Percentiles rank a stretch among this genome's conserved stretches.
These are phyloP conservation scores for Phacellophora camtschatica DNA, from an alignment of 30 jellyfish, hydroid and myxozoan species.

Conservation along the genomic window DNA sequence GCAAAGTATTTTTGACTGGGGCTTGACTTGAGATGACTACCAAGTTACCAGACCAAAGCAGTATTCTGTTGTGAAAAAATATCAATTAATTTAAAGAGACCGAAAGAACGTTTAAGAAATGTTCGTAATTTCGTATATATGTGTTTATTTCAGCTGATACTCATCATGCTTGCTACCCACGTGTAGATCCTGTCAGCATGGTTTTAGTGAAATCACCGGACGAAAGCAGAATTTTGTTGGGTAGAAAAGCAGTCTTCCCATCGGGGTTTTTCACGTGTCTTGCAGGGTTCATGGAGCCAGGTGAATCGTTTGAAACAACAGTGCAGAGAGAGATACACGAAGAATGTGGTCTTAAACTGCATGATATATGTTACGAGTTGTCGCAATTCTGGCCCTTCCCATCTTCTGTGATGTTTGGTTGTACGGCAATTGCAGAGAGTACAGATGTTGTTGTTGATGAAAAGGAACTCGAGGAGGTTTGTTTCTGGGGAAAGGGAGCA, in stretches of 20 bases:
- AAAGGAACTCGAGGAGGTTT: conserved; percentile 70
- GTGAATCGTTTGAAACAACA: conserved; percentile 76
- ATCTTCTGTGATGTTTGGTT: conserved; percentile 68
- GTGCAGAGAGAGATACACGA: conserved; percentile 67
- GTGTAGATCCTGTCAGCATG: conserved; percentile 81
- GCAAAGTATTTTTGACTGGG: no score
- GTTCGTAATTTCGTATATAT: not conserved
- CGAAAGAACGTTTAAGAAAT: no score
- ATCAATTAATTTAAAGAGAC: no score
- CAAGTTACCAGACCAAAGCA: no score
- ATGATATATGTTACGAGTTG: conserved; percentile 35
- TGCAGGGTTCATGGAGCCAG: conserved; percentile 82
- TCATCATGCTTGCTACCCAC: conserved; percentile 76
- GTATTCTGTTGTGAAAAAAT: no score
- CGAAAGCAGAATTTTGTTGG: conserved; percentile 45
- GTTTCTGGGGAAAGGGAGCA: not conserved
- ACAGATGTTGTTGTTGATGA: conserved; percentile 34
- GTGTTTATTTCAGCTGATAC: not conserved
- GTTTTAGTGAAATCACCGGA: conserved; percentile 61
- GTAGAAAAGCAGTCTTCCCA: conserved; percentile 65
- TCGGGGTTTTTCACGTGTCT: conserved; percentile 67
- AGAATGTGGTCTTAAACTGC: conserved; percentile 64
- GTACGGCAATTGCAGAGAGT: conserved; percentile 47
- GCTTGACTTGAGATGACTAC: no score
- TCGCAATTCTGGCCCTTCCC: conserved; percentile 92